Base-by-base conservation (phyloP, 2,113 vertebrate species). In the Indicator maculatus region DNA sequence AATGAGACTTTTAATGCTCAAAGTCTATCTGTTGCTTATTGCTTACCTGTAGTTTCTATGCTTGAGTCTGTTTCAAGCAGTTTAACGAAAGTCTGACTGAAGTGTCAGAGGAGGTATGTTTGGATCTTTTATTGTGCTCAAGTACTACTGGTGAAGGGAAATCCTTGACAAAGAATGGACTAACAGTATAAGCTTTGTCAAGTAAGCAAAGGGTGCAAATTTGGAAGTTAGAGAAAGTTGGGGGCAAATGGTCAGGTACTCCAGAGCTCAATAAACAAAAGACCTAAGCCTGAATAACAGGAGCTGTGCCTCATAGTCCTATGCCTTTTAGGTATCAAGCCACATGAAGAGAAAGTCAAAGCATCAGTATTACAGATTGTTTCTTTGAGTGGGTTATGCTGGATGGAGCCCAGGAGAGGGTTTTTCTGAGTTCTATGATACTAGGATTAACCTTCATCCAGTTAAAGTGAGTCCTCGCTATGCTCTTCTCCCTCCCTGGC, bases 401-500 rank as follows among this genome's bases (percentile, higher is more conserved):
- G 95, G 96, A 95, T 89, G 72, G 93, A 93, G 19, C 94, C 89
- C 93, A 96, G n/a, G 80, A 27, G 28, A 3, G 89, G 94, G 67
- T 70, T 93, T 96, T 89, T 88, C 75, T 16, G 8, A 74, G 91
- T 91, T 89, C 93, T 79, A 72, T 93, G 89, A 96, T 96, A 89
- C 82, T 67, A 28, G 95, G 94, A 96, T 96, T 96, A 96, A 67
- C 75, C 64, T 89, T 96, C 91, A 96, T 96, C 95, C 94, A 83
- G 87, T 96, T 96, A 96, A 96, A 96, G 38, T 0, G 74, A 96
- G 72, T 91, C 87, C 26, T 79, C 1, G 2, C 71, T 85, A 1
- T 59, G 45, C 39, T 74, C 86, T 86, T 15, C 14, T 90, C 38
- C 70, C 63, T 92, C 30, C 33, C n/a, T 86, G 77, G 12, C 81